Evolutionary conservation across 2,113 vertebrate species (phyloP).

Genomic region (Athene cunicularia): DNA sequence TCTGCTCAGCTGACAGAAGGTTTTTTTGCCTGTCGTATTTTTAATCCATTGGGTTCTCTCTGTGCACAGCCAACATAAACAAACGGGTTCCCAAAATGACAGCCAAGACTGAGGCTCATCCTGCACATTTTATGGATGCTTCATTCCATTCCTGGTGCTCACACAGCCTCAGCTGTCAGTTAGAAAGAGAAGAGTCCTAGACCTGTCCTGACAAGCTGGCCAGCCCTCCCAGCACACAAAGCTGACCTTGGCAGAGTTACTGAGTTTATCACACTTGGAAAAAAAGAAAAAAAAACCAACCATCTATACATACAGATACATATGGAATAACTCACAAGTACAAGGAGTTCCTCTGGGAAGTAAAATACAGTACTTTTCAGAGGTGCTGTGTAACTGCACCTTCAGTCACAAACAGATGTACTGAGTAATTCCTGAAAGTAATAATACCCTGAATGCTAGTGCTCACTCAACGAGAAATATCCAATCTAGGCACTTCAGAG

Average conservation of each 20-base stretch:
- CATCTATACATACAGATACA: fast-evolving
- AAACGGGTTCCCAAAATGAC: not conserved
- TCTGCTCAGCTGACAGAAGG: not conserved
- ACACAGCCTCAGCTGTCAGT: not conserved
- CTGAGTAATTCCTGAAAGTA: not conserved
- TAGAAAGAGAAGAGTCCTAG: not conserved
- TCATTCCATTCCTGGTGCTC: not conserved
- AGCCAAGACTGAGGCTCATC: not conserved
- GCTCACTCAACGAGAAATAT: not conserved
- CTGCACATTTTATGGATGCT: not conserved
- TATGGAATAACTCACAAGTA: not conserved
- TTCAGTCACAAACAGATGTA: not conserved
- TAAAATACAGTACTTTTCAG: not conserved
- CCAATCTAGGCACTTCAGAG: not conserved
- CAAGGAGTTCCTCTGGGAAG: not conserved
- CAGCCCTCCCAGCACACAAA: not conserved
- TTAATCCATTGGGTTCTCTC: not conserved
- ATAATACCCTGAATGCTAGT: not conserved
- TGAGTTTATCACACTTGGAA: not conserved
- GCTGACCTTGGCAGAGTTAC: not conserved
- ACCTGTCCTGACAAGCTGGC: not conserved
- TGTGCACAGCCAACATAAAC: not conserved
- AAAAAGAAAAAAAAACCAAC: not conserved
- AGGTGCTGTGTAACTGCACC: not conserved
- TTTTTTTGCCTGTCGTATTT: not conserved